Evolutionary conservation across 2,888 invertebrate genomes (phyloP).

Genomic region (Pteria penguin): DNA sequence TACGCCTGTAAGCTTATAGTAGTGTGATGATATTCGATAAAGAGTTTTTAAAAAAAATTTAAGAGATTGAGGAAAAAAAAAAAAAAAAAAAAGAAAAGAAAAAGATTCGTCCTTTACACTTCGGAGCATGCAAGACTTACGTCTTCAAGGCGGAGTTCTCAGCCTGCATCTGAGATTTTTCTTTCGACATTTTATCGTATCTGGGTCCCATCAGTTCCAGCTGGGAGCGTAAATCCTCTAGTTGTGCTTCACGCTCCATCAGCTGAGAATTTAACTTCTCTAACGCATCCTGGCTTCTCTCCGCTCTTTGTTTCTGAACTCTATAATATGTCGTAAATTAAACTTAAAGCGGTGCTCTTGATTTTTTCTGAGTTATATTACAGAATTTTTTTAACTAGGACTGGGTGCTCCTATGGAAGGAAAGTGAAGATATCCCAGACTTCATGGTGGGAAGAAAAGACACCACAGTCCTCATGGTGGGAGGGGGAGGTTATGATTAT

Average conservation of each 20-base stretch:
- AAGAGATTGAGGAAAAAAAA: no score
- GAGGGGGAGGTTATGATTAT: no score
- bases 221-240: slow-evolving; percentile 70
- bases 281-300: slow-evolving; percentile 73
- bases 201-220: slow-evolving; percentile 63
- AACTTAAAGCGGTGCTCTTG: background rate
- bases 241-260: slow-evolving; percentile 69
- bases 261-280: slow-evolving; percentile 71
- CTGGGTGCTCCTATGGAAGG: background rate
- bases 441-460: no score
- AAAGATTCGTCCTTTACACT: no score
- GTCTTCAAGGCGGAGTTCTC: slow-evolving; percentile 71
- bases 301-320: slow-evolving; percentile 78
- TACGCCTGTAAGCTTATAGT: no score
- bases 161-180: slow-evolving; percentile 65
- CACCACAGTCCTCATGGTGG: no score
- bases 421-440: no score
- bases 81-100: no score
- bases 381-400: background rate
- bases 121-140: slow-evolving; percentile 64
- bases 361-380: background rate
- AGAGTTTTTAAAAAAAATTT: no score
- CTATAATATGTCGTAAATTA: slow-evolving; percentile 52
- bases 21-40: no score
- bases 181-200: slow-evolving; percentile 69